Evolutionary conservation across 2,113 vertebrate genomes (phyloP).

Genomic region (Tachysurus fulvidraco): DNA sequence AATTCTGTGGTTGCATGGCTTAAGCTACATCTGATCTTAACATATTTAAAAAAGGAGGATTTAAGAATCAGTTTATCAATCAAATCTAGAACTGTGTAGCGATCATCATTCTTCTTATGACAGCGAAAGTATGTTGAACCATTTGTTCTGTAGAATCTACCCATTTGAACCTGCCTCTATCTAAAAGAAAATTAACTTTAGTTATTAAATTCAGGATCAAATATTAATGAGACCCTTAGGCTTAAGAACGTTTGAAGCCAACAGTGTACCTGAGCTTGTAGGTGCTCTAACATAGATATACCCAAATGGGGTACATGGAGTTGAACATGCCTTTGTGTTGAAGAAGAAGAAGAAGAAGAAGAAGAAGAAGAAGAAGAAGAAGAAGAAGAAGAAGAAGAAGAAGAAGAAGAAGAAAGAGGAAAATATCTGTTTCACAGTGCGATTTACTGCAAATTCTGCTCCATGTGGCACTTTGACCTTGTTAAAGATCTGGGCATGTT

Average conservation of each 20-base stretch:
- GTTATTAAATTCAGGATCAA: background rate
- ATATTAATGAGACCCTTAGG: background rate
- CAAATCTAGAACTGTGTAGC: background rate
- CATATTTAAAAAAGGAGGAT: background rate
- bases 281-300: background rate
- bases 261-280: background rate
- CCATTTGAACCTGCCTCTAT: background rate
- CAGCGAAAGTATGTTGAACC: background rate
- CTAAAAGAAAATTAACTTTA: background rate
- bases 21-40: background rate
- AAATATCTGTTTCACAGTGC: background rate
- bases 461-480: background rate
- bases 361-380: background rate
- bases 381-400: background rate
- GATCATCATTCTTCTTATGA: background rate
- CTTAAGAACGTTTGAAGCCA: background rate
- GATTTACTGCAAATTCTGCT: background rate
- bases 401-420: background rate
- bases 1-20: background rate
- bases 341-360: background rate
- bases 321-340: background rate
- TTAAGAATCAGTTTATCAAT: background rate
- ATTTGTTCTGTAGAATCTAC: background rate
- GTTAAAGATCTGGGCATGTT: background rate
- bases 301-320: background rate